Evolutionary conservation across 2,113 vertebrate genomes (phyloP), one percentile per base, ranked within the genome.

Genomic region (Oreochromis tanganicae): DNA sequence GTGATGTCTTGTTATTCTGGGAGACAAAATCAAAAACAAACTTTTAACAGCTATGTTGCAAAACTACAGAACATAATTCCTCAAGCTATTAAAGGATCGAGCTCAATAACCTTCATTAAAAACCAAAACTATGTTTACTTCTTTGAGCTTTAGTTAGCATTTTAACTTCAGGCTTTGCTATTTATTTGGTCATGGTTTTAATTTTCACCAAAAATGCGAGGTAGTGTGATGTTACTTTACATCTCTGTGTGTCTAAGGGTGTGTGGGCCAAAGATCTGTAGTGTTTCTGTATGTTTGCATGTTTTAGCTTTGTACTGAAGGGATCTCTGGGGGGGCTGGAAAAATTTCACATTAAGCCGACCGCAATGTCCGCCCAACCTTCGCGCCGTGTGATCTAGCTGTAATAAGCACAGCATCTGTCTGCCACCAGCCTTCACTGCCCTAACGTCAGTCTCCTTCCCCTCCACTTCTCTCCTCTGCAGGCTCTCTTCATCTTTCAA

Each of bases 361-460:
- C 24, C 10, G 4, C 4, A 7, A 21, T 9, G 66, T 82, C 84
- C 2, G 2, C 43, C 80, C 78, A 32, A 59, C 75, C 66, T 81
- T 86, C 43, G 16, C 1, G 4, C 68, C 16, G 50, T 90, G 88
- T 46, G 85, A 81, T 88, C 66, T 29, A 80, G 84, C 24, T 50
- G 46, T 91, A 92, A 90, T 89, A 71, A 86, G 80, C 59, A 4
- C 59, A 81, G 59, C 91, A 94, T 91, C 91, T 93, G 87, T 91
- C 81, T 80, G 32, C 82, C 19, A 82, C 89, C 83, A 61, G 27
- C 54, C 19, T 21, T 27, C 29, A n/a, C 43, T 80, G 41, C 36
- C 13, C 32, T 80, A 46, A 27, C 36, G 0, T 16, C 17, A 55
- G 48, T 10, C 29, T 57, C 38, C 29, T 17, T 24, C 57, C 41